Evolutionary conservation across 2,888 invertebrate species (phyloP), one percentile per base, ranked within the genome.

Genomic region (Pollenia labialis): DNA sequence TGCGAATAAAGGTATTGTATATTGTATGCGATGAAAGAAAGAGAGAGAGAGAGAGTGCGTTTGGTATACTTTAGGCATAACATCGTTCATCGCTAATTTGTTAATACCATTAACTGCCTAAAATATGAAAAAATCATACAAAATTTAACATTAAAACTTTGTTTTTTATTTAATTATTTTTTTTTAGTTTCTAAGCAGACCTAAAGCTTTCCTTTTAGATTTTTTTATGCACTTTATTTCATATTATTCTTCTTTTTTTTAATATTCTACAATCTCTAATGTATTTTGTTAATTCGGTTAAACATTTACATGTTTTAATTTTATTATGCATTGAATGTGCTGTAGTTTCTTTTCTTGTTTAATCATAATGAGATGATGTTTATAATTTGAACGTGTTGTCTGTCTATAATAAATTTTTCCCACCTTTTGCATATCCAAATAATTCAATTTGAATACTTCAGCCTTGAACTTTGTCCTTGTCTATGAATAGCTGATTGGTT

Each of bases 391-490:
- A 66, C 64, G n/a, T 66, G 46, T 46, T 32, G 32, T 32, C 32
- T 46, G 14, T 12, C 11, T 46, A 64, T 44, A 60, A 60, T 18
- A 40, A 40, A 6, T 40, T 66, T 48, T 48, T 12, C 7, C 14
- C 14, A 69, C 16, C 40, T 40, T 40, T 69, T 11, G 4, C n/a
- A 16, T n/a, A 9, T 52, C 11, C n/a, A 69, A 69, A 52, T 69
- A 69, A 69, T 68, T 68, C 32, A 50, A 50, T 68, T 50, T 40
- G 44, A 48, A 48, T 48, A 16, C 11, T n/a, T 52, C 4, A 69
- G 9, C 69, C 69, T 69, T 69, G 69, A 69, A 69, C 52, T 52
- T 52, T 69, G 69, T 69, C 69, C 52, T 50, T 52, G 52, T 52
- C 48, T 69, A 52, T 69, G 11, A 48, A 68, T 14, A 50, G n/a